Percentiles rank a stretch among this genome's conserved stretches.
Conservation (phyloP, 2,113 vertebrate genomes). For the Melospiza georgiana region DNA sequence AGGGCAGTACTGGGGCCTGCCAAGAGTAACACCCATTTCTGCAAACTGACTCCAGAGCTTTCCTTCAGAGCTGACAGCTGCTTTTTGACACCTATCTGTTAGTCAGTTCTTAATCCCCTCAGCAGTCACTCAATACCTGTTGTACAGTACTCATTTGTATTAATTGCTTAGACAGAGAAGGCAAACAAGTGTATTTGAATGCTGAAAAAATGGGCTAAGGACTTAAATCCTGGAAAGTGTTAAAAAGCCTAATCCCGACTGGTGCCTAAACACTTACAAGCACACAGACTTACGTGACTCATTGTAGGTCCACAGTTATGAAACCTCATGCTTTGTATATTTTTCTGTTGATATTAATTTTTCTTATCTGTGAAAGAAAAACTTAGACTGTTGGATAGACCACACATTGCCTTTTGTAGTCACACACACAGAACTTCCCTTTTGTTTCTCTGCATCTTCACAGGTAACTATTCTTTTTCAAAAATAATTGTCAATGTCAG, state of each 20-base stretch:
- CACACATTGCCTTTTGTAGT: not conserved
- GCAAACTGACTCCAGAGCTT: not conserved
- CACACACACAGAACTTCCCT: not conserved
- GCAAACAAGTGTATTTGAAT: slow-evolving; percentile 4
- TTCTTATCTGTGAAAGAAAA: slow-evolving; percentile 21
- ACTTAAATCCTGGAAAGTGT: slow-evolving; percentile 13
- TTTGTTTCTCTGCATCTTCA: not conserved
- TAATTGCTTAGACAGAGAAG: not conserved
- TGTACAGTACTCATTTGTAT: not conserved
- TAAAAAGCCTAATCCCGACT: slow-evolving; percentile 16
- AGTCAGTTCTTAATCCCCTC: slow-evolving; percentile 22
- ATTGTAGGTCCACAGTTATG: slow-evolving; percentile 6
- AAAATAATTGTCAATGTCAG: not conserved
- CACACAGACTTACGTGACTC: not conserved
- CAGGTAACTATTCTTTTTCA: slow-evolving; percentile 11
- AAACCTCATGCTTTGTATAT: slow-evolving; percentile 49
- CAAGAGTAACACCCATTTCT: not conserved
- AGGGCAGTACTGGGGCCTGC: not conserved
- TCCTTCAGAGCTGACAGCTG: not conserved
- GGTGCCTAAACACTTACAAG: slow-evolving; percentile 2
- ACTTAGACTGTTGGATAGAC: not conserved
- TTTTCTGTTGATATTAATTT: slow-evolving; percentile 51
- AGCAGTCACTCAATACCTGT: not conserved
- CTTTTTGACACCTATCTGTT: slow-evolving; percentile 25
- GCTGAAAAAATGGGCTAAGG: not conserved